Conservation (phyloP, 2,888 invertebrate species). For the Ornithoptera alexandrae region DNA sequence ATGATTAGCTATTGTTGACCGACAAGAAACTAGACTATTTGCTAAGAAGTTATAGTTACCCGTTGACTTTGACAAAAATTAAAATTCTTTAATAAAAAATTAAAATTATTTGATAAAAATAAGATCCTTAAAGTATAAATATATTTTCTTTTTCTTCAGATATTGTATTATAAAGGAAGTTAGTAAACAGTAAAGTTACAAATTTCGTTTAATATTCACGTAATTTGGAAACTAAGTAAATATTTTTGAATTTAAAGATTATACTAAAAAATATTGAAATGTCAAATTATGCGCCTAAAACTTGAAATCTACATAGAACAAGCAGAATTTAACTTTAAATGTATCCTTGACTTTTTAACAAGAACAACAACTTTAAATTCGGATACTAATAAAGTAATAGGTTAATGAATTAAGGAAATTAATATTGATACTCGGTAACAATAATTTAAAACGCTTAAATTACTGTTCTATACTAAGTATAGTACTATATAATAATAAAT, state of each 20-base stretch:
- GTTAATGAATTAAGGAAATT: slow-evolving; percentile 1
- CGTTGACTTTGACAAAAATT: neutral
- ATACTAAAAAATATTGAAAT: too few relatives aligned
- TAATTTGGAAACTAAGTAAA: too few relatives aligned
- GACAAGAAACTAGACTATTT: slow-evolving; percentile 31
- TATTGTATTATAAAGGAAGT: too few relatives aligned
- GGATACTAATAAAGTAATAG: neutral
- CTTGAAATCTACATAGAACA: neutral
- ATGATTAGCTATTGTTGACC: slow-evolving; percentile 65
- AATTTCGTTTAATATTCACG: too few relatives aligned
- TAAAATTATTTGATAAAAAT: too few relatives aligned
- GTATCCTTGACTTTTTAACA: neutral
- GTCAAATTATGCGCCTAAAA: too few relatives aligned
- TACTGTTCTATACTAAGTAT: neutral
- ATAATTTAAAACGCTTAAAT: neutral
- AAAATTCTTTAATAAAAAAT: too few relatives aligned
- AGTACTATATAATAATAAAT: too few relatives aligned
- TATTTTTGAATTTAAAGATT: too few relatives aligned
- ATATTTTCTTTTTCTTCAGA: too few relatives aligned
- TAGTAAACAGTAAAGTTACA: too few relatives aligned
- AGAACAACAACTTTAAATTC: neutral
- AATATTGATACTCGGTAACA: neutral
- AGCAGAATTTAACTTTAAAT: neutral
- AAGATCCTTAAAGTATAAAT: too few relatives aligned
- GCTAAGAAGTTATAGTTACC: slow-evolving; percentile 5